Conservation (phyloP, 64 coral and sea anemone genomes). For the Montipora foliosa region DNA sequence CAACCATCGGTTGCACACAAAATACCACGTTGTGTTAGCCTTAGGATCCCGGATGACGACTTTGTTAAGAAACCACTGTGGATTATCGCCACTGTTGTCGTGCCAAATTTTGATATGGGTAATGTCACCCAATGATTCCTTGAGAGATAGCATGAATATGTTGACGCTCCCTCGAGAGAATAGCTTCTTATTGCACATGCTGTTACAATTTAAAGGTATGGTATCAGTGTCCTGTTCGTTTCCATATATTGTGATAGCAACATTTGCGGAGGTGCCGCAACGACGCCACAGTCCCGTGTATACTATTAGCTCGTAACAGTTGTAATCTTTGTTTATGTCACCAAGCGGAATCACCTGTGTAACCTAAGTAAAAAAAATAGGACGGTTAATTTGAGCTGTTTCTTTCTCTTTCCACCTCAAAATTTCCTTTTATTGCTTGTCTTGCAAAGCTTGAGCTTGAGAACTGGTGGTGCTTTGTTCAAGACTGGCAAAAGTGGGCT, state of each 20-base stretch:
- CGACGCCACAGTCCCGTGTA: conserved; percentile 88
- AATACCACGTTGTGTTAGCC: conserved; percentile 73
- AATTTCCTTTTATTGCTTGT: too few relatives aligned
- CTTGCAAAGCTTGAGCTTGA: too few relatives aligned
- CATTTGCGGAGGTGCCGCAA: conserved; percentile 88
- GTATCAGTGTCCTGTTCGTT: conserved; percentile 72
- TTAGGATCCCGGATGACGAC: conserved; percentile 74
- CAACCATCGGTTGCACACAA: conserved; percentile 88
- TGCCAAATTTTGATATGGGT: conserved; percentile 75
- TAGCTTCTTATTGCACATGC: conserved; percentile 87
- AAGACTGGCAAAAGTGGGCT: too few relatives aligned
- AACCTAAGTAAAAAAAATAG: conserved; percentile 31
- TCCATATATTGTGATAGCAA: conserved; percentile 79
- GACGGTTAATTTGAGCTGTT: neutral
- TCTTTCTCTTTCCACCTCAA: neutral
- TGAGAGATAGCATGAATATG: conserved; percentile 38
- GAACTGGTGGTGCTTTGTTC: too few relatives aligned
- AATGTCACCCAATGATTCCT: conserved; percentile 56
- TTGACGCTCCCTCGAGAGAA: conserved; percentile 88
- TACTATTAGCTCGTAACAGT: conserved; percentile 79
- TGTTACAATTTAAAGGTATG: conserved; percentile 68
- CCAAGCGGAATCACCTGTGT: conserved; percentile 78
- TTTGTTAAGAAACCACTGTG: conserved; percentile 85
- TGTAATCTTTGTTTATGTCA: neutral
- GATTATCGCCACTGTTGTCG: conserved; percentile 84